These are phyloP conservation scores for Oncorhynchus tshawytscha DNA, from an alignment of 2,113 vertebrate species.

Conservation along the genomic window DNA sequence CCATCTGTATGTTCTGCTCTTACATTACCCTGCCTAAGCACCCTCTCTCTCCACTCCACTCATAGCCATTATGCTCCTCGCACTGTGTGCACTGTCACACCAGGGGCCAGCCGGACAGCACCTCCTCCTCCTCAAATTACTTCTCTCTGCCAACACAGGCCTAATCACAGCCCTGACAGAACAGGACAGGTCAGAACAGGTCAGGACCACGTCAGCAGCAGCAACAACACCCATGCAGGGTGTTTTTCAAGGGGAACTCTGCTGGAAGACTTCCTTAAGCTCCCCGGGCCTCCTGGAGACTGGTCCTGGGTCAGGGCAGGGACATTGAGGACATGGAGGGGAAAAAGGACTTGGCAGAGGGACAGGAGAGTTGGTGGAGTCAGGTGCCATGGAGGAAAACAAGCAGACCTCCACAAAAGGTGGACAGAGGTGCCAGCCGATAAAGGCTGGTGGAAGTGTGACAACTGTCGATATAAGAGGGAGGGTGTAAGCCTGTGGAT, in stretches of 20 bases:
- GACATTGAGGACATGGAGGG: not conserved
- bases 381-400: not conserved
- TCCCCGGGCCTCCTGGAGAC: conserved; percentile 19
- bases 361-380: too few species aligned
- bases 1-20: conserved; percentile 63
- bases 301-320: not conserved
- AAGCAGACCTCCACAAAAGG: not conserved
- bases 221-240: conserved; percentile 11
- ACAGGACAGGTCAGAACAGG: conserved; percentile 9
- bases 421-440: not conserved
- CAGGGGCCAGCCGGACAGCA: conserved; percentile 49
- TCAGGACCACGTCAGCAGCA: conserved; percentile 20
- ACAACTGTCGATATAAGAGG: not conserved
- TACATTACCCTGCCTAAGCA: conserved; percentile 73
- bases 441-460: conserved; percentile 23
- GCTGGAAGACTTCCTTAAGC: conserved; percentile 18
- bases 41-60: conserved; percentile 55
- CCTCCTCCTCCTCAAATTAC: conserved; percentile 64
- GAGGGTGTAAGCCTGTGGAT: not conserved
- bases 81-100: conserved; percentile 38
- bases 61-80: conserved; percentile 51
- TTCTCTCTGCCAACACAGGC: conserved; percentile 45
- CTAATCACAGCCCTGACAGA: conserved; percentile 37
- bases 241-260: conserved; percentile 39
- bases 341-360: not conserved